Conservation (phyloP, 2,888 invertebrate species). For the Acleris sparsana region DNA sequence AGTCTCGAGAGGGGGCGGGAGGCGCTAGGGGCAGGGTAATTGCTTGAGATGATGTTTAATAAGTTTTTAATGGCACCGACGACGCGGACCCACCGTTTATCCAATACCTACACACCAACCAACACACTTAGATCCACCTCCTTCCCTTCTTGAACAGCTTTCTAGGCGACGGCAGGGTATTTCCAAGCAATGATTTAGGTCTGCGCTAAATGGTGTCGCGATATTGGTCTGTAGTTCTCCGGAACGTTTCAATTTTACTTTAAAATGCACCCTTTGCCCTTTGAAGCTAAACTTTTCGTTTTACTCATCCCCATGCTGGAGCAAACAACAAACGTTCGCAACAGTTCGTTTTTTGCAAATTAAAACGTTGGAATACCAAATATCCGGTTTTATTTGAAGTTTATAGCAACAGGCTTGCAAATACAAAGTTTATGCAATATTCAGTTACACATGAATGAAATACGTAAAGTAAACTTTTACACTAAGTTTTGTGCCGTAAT, state of each 20-base stretch:
- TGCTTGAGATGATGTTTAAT: conserved; percentile 87
- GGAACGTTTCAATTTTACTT: conserved; percentile 58
- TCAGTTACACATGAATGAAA: too few species aligned
- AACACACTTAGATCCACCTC: conserved; percentile 45
- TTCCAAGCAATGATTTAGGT: conserved; percentile 29
- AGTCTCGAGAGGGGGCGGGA: conserved; percentile 40
- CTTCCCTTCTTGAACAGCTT: conserved; percentile 25
- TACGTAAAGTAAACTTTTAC: too few species aligned
- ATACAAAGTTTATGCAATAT: too few species aligned
- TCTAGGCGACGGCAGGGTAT: conserved; percentile 8
- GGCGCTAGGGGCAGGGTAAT: conserved; percentile 76
- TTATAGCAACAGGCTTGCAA: too few species aligned
- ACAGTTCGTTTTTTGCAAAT: conserved; percentile 17
- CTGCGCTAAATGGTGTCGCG: conserved; percentile 46
- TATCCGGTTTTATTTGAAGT: not conserved
- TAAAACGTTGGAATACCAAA: not conserved
- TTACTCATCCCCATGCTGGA: conserved; percentile 42
- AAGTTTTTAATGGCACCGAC: conserved; percentile 86
- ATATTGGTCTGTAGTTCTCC: conserved; percentile 52
- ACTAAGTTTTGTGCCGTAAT: too few species aligned
- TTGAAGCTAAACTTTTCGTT: conserved; percentile 49
- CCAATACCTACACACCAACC: conserved; percentile 61
- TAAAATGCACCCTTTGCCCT: conserved; percentile 57
- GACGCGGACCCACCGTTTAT: conserved; percentile 70
- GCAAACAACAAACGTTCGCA: conserved; percentile 26